phyloP scores from a whole-genome alignment of 2,113 vertebrate genomes.

The Phrynosoma platyrhinos region DNA sequence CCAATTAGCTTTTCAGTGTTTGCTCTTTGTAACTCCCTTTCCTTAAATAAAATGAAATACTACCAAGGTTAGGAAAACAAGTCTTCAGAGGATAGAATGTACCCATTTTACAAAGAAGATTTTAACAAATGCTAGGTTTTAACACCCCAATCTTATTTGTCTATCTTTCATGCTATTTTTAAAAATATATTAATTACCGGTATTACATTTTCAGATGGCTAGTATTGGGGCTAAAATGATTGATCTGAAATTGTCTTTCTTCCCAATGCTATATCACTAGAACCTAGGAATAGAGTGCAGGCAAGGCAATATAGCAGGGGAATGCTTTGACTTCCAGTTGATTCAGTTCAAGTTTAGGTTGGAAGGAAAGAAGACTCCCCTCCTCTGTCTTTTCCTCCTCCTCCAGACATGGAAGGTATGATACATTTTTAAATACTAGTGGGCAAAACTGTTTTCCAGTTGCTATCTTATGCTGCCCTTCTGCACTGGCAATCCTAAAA shows the following conservation, averaged over 20 bases:
- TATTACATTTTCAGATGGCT: no score
- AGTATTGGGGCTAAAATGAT: no score
- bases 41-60: conserved; percentile 16
- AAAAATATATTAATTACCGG: no score
- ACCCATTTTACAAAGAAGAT: neutral
- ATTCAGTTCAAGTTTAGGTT: neutral
- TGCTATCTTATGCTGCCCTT: no score
- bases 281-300: neutral
- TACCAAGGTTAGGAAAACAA: neutral
- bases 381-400: neutral
- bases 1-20: neutral
- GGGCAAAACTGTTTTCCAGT: neutral
- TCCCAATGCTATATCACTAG: no score
- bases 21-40: neutral
- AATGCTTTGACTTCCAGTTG: neutral
- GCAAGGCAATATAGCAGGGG: neutral
- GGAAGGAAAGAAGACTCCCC: no score
- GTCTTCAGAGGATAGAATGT: neutral
- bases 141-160: neutral
- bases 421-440: neutral
- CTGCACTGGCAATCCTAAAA: no score
- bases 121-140: neutral
- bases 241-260: no score
- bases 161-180: neutral
- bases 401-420: neutral